Evolutionary conservation across 2,797 vertebrate species (phyloP).

Genomic region (Novumbra hubbsi): DNA sequence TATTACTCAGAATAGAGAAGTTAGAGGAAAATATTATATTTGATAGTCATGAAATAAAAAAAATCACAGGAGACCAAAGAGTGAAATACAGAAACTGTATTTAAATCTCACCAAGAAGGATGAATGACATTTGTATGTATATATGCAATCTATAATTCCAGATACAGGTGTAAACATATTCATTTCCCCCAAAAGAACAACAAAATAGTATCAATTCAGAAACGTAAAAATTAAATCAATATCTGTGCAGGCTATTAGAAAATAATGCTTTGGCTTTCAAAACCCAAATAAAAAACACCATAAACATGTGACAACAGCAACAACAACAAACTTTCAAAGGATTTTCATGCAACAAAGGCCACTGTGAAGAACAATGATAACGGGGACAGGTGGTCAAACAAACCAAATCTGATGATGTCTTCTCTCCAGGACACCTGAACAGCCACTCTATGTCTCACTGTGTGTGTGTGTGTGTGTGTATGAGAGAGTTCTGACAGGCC

Average conservation of each 20-base stretch:
- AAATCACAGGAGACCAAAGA: conserved; percentile 7
- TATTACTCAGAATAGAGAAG: neutral
- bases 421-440: conserved; percentile 21
- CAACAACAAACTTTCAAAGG: conserved; percentile 42
- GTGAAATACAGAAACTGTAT: conserved; percentile 30
- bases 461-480: neutral
- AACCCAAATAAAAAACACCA: conserved; percentile 57
- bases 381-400: neutral
- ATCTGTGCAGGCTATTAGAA: conserved; percentile 69
- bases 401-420: neutral
- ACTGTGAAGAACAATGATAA: conserved; percentile 65
- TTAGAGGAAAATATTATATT: neutral
- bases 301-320: conserved; percentile 50
- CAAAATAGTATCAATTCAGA: conserved; percentile 64
- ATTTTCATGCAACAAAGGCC: conserved; percentile 78
- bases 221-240: conserved; percentile 58
- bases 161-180: conserved; percentile 80
- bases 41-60: neutral
- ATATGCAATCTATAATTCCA: conserved; percentile 77
- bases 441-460: conserved; percentile 29
- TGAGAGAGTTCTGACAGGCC: neutral
- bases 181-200: conserved; percentile 62
- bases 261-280: conserved; percentile 75
- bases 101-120: conserved; percentile 53
- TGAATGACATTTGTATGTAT: conserved; percentile 77